Percentiles rank a stretch among this genome's conserved stretches.
These are phyloP conservation scores for Choristoneura rosaceana DNA, from an alignment of 2,888 invertebrate genomes.

Conservation along the genomic window DNA sequence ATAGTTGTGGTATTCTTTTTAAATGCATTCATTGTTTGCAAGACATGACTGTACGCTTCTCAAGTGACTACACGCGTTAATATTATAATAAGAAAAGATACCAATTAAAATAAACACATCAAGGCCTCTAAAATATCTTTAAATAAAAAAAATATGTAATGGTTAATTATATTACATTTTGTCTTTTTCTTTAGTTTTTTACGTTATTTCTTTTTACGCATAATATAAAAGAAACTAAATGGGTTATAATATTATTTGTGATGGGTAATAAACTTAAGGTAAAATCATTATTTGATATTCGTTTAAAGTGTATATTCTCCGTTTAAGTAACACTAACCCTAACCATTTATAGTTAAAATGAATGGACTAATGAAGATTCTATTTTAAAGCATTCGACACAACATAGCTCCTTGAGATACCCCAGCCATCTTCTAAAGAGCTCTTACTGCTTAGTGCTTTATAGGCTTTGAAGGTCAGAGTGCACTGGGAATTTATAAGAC, in stretches of 20 bases:
- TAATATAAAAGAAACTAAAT: too few relatives aligned
- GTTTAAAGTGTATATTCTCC: background rate
- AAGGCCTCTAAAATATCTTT: too few relatives aligned
- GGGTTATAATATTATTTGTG: background rate
- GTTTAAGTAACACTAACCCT: slow-evolving; percentile 23
- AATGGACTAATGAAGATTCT: slow-evolving; percentile 64
- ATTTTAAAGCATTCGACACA: slow-evolving; percentile 72
- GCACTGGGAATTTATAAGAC: slow-evolving; percentile 53
- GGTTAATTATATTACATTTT: too few relatives aligned
- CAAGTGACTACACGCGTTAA: too few relatives aligned
- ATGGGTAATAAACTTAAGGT: background rate
- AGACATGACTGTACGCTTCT: too few relatives aligned
- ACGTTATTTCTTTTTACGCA: too few relatives aligned
- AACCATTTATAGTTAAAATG: slow-evolving; percentile 49
- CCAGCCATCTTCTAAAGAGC: slow-evolving; percentile 58
- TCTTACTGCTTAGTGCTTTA: slow-evolving; percentile 49
- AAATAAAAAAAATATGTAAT: too few relatives aligned
- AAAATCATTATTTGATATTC: background rate
- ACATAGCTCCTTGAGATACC: slow-evolving; percentile 71
- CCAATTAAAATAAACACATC: too few relatives aligned
- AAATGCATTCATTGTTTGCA: too few relatives aligned
- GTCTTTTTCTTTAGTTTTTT: too few relatives aligned
- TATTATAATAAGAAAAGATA: too few relatives aligned
- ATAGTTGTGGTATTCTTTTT: too few relatives aligned
- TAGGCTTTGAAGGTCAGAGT: slow-evolving; percentile 52